A percentile compares a stretch with the other conserved stretches of the same genome.
Evolutionary conservation across 2,113 vertebrate species (phyloP).

Genomic region (Crotalus helleri): DNA sequence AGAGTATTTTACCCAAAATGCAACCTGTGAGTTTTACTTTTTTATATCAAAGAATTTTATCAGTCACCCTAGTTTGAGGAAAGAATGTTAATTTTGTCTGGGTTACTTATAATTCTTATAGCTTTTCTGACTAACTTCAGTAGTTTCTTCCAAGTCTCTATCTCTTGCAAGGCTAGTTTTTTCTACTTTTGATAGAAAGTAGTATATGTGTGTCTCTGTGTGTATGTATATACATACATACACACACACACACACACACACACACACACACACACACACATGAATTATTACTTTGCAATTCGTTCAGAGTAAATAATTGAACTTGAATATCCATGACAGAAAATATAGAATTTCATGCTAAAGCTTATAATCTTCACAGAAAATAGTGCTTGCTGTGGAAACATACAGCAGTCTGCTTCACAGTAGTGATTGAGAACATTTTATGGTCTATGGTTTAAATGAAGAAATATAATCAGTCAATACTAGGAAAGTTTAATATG

Average conservation of each 20-base stretch:
- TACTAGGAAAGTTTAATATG: not conserved
- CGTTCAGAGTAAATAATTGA: not conserved
- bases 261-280: too few relatives aligned
- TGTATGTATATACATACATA: too few relatives aligned
- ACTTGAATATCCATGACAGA: slow-evolving; percentile 1
- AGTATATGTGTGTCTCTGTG: too few relatives aligned
- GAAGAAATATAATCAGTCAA: slow-evolving; percentile 2
- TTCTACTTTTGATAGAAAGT: not conserved
- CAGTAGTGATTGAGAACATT: slow-evolving; percentile 43
- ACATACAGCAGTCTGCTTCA: slow-evolving; percentile 9
- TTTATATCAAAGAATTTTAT: not conserved
- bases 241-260: too few relatives aligned
- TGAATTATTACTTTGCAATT: not conserved
- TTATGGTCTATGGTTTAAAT: slow-evolving; percentile 25
- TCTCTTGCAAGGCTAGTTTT: not conserved
- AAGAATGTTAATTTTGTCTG: not conserved
- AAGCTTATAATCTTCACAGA: slow-evolving; percentile 26
- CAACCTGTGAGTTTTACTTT: not conserved
- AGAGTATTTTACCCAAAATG: not conserved
- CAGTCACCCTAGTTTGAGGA: not conserved
- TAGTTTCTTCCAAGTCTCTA: not conserved
- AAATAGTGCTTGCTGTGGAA: slow-evolving; percentile 53
- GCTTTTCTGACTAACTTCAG: not conserved
- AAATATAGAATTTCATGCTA: not conserved
- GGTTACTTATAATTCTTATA: not conserved